phyloP scores from a whole-genome alignment of 2,797 vertebrate genomes.

The Geotrypetes seraphini region DNA sequence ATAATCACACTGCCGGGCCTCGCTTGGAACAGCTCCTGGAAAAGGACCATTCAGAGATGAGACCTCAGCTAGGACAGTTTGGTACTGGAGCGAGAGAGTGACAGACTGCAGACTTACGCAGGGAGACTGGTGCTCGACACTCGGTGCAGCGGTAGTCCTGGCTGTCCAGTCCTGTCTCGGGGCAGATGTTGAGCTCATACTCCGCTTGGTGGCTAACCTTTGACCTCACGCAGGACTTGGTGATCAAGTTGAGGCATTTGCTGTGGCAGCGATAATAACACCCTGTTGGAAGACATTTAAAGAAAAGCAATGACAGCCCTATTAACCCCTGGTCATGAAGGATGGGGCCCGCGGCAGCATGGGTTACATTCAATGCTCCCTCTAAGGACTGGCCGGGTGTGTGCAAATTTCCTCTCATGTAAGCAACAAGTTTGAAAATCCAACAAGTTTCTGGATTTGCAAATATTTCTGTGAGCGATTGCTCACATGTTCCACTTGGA shows the following conservation, averaged over 20 bases:
- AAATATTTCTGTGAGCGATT: too few species aligned
- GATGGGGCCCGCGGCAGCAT: background rate
- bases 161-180: conserved; percentile 83
- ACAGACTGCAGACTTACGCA: conserved; percentile 84
- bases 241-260: conserved; percentile 89
- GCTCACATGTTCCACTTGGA: too few species aligned
- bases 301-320: fast-evolving
- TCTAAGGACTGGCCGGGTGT: too few species aligned
- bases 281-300: conserved; percentile 44
- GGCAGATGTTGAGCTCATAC: conserved; percentile 92
- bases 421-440: too few species aligned
- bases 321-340: background rate
- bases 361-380: too few species aligned
- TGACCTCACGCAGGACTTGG: conserved; percentile 82
- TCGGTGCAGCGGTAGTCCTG: conserved; percentile 94
- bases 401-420: too few species aligned
- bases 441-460: too few species aligned
- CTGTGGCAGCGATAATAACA: conserved; percentile 94
- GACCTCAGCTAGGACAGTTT: too few species aligned
- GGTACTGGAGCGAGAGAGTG: too few species aligned
- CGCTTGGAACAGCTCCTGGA: conserved; percentile 77
- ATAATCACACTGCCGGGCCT: conserved; percentile 93
- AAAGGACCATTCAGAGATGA: background rate
- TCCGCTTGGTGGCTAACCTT: conserved; percentile 94
- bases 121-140: conserved; percentile 79